Base-by-base conservation (phyloP, 2,113 vertebrate genomes). In the Myrmophylax atrothorax region DNA sequence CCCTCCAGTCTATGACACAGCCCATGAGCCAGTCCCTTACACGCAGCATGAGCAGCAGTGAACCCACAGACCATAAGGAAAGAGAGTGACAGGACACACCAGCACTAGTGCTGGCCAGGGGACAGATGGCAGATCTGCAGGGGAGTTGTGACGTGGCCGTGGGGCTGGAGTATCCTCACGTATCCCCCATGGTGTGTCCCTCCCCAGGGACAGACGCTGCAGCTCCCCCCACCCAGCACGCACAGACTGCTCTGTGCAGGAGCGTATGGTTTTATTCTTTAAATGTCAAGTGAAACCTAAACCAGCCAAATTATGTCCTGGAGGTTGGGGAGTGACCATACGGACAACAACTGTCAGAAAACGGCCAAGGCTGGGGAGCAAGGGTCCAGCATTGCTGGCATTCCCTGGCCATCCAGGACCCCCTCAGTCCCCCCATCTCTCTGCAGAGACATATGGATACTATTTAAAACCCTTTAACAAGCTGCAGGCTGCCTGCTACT, bases 381-480 rank as follows among this genome's bases (percentile, higher is more conserved):
- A 82, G 90, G 92, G 81, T 84, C 94, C 85, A 47, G 38, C 97
- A 98, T 98, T 97, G 93, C 91, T 97, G 91, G 84, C 96, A 98
- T 98, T 98, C 98, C 90, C 95, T 93, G 88, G 53, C 76, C 44
- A 60, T 29, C 69, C 84, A 85, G 90, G 94, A 97, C 94, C 83
- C 87, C 87, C 75, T 96, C 89, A 50, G 76, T 52, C 26, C 37
- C 84, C 77, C 93, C 94, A 94, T 40, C 93, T 95, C 96, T 78
- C 74, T 28, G 28, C 33, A 84, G 86, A 94, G 96, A 98, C 98
- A 98, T 52, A 95, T 97, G 97, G 97, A 63, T 81, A 95, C 98
- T 98, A 98, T 98, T 98, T 98, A 97, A 98, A 97, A 97, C 94
- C 70, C 63, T 97, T 95, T 94, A 94, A 96, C 90, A 94, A 97